phyloP scores from a whole-genome alignment of 1,140 invertebrate genomes.

The Plectus sambesii region DNA sequence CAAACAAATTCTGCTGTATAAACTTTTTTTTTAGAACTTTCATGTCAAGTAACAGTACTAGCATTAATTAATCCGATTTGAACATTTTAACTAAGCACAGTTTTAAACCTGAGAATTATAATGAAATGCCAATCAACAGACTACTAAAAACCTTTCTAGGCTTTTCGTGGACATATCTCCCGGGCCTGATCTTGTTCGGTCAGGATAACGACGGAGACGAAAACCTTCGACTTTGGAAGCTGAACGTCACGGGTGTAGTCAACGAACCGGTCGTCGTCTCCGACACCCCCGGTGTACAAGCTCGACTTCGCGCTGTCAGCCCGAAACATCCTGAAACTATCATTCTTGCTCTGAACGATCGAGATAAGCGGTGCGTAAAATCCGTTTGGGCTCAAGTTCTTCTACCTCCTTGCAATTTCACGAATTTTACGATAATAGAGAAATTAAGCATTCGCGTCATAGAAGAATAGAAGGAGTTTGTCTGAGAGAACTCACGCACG shows the following conservation, averaged over 20 bases:
- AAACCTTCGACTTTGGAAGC: conserved; percentile 24
- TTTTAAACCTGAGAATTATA: no score
- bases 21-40: no score
- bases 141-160: no score
- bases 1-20: no score
- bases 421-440: no score
- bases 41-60: no score
- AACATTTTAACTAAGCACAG: no score
- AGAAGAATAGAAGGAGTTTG: no score
- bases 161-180: conserved; percentile 22
- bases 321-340: conserved; percentile 6
- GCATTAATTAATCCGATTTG: no score
- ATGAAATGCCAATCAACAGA: no score
- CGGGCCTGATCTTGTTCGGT: conserved; percentile 20
- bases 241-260: conserved; percentile 23
- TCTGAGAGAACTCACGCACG: no score
- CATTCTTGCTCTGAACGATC: conserved; percentile 18
- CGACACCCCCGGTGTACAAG: conserved; percentile 18
- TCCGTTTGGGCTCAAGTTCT: conserved; percentile 26
- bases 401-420: conserved; percentile 24
- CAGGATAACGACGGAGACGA: conserved; percentile 29
- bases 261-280: conserved; percentile 17
- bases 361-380: conserved; percentile 12
- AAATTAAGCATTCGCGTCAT: no score
- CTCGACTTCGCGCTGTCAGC: conserved; percentile 18